These are phyloP conservation scores for Bellardia pandia DNA, from an alignment of 2,888 invertebrate species.

Conservation along the genomic window DNA sequence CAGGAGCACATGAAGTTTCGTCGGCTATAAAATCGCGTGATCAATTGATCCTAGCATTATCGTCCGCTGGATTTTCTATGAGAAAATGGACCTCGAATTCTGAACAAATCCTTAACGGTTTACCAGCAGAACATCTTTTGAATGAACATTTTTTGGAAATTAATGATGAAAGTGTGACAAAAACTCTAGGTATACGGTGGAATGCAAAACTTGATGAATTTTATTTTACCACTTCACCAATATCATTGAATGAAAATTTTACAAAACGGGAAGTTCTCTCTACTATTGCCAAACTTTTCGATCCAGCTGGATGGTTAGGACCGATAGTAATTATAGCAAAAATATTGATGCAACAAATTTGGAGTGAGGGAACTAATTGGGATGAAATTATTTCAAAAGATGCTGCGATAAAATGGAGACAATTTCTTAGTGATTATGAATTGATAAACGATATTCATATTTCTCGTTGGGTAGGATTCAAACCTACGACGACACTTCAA, in stretches of 20 bases:
- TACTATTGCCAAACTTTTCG: conserved; percentile 19
- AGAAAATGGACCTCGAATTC: conserved; percentile 2
- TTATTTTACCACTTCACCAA: neutral
- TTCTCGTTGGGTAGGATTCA: neutral
- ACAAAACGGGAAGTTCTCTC: conserved; percentile 23
- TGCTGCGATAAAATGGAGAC: neutral
- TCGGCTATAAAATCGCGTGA: neutral
- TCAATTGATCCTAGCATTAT: neutral
- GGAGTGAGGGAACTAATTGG: conserved; percentile 26
- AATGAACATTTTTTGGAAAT: conserved; percentile 12
- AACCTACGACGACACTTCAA: neutral
- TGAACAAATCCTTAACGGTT: neutral
- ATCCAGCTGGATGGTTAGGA: conserved; percentile 36
- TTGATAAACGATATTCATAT: neutral
- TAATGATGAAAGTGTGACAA: neutral
- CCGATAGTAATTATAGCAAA: conserved; percentile 21
- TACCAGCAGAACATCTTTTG: neutral
- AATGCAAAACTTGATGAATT: conserved; percentile 2
- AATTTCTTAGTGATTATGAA: conserved; percentile 17
- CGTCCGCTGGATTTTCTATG: conserved; percentile 1
- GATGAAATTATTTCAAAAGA: neutral
- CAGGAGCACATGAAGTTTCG: conserved; percentile 26
- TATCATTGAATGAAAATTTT: neutral
- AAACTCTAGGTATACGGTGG: conserved; percentile 24
- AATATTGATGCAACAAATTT: conserved; percentile 37